A percentile compares a stretch with the other conserved stretches of the same genome.
These are phyloP conservation scores for Catagonus wagneri DNA, from an alignment of 2,113 vertebrate genomes.

Conservation along the genomic window DNA sequence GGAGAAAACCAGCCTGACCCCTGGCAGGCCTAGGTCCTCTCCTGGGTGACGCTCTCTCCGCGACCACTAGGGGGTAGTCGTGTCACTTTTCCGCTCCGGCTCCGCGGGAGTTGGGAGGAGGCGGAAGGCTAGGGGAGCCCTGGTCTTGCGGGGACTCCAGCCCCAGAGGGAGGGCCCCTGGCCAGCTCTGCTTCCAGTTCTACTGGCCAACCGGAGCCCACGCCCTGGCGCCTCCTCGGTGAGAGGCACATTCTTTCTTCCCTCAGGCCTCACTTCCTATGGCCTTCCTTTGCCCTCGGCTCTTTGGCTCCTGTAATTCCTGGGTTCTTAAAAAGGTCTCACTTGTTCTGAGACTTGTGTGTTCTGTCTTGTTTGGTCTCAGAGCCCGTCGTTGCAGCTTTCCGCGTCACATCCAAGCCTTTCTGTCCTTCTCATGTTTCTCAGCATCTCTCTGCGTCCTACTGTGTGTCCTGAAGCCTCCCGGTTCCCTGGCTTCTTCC, in stretches of 20 bases:
- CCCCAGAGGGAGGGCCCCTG: rapidly evolving
- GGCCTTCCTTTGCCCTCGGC: neutral
- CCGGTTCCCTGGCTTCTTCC: neutral
- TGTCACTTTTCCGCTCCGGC: neutral
- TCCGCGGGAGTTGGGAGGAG: neutral
- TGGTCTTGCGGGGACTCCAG: neutral
- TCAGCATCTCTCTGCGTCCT: neutral
- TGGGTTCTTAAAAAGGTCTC: neutral
- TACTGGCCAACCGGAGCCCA: neutral
- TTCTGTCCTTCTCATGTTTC: neutral
- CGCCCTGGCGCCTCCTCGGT: neutral
- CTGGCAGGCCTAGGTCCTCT: neutral
- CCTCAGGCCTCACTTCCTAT: neutral
- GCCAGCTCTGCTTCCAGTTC: neutral
- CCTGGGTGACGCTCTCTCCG: neutral
- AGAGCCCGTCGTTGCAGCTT: neutral
- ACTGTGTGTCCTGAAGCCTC: neutral
- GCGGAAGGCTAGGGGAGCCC: neutral
- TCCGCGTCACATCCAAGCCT: neutral
- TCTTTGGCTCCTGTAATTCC: neutral
- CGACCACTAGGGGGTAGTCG: slow-evolving; percentile 58
- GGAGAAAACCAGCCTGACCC: neutral
- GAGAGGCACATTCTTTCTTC: neutral
- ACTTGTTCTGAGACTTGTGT: neutral
- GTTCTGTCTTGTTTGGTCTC: neutral